Base-by-base conservation (phyloP, 2,113 vertebrate genomes). In the Elephantulus edwardii region DNA sequence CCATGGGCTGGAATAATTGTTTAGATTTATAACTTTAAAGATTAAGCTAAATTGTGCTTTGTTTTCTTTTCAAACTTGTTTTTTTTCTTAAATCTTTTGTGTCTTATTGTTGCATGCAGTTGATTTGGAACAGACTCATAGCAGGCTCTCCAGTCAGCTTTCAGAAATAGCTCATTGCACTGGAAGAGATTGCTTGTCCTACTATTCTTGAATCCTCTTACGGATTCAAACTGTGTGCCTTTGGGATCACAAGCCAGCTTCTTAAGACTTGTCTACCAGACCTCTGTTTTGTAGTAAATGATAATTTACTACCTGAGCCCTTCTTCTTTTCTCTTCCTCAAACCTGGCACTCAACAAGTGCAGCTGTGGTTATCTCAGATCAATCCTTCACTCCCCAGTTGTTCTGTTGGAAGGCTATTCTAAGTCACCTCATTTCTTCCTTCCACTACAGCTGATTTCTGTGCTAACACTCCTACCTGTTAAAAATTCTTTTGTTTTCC, bases 61-160 rank as follows among this genome's bases (percentile, higher is more conserved):
- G 70, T 2, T 60, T 75, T 68, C 26, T 11, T 38, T 72, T 89
- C 70, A 83, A 75, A 71, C 46, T 22, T 71, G 50, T 52, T 62
- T 40, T 83, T 89, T 40, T 83, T 89, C n/a, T 80, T n/a, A n/a
- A 66, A 33, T 88, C 13, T 66, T 88, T 81, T 19, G 9, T 64
- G 8, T 48, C 33, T 80, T 84, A 64, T n/a, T n/a, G n/a, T n/a
- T n/a, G n/a, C n/a, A n/a, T n/a, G n/a, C n/a, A n/a, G n/a, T n/a
- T n/a, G n/a, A n/a, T n/a, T n/a, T n/a, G n/a, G n/a, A n/a, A n/a
- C n/a, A n/a, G n/a, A n/a, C n/a, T n/a, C n/a, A n/a, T n/a, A n/a
- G n/a, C n/a, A n/a, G n/a, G n/a, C n/a, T n/a, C n/a, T n/a, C n/a
- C n/a, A n/a, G n/a, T n/a, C n/a, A n/a, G n/a, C n/a, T n/a, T n/a